Base-by-base conservation (phyloP, 30 jellyfish, hydroid and myxozoan species). In the Aurelia sp. region DNA sequence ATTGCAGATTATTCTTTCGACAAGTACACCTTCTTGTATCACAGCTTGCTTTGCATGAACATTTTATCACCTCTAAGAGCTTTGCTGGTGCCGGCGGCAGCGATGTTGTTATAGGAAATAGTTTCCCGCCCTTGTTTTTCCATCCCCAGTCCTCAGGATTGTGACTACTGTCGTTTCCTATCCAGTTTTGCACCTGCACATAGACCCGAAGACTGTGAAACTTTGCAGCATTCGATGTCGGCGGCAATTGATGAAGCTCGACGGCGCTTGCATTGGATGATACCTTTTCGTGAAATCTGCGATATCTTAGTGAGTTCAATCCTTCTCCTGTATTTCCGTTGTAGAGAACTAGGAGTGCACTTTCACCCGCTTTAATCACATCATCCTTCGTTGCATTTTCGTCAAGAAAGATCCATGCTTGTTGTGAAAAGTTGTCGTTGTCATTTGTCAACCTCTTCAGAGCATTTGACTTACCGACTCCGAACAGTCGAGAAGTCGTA, bases 161-260 rank as follows among this genome's bases (percentile, higher is more conserved):
- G 18, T 62, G 77, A 52, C 40, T 68, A 40, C 72, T 33, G 66
- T 35, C 92, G 58, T 67, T 82, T 27, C 88, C 23, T 27, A 61
- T 21, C 86, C 86, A 67, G 53, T 82, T 44, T 57, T 67, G 76
- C 47, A 82, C 92, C 67, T 82, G 92, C 3, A 30, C 48, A 59
- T 48, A 82, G 0, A 71, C 86, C 51, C 92, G 87, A 23, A 67
- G 72, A 61, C 92, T 82, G 72, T 82, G 76, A 44, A 18, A 52
- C 58, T 67, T n/a, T n/a, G 86, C 86, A 27, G 86, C 92, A 62
- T 85, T 71, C 17, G 92, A 68, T 67, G 92, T 82, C 65, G 92
- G 92, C 69, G 92, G 86, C 52, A 82, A 59, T 27, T 37, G 66
- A 41, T 82, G 75, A 0, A 57, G 73, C 63, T 59, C 74, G n/a